Evolutionary conservation across 1,140 invertebrate genomes (phyloP), one percentile per base, ranked within the genome.

Genomic region (Hylyphantes graminicola): DNA sequence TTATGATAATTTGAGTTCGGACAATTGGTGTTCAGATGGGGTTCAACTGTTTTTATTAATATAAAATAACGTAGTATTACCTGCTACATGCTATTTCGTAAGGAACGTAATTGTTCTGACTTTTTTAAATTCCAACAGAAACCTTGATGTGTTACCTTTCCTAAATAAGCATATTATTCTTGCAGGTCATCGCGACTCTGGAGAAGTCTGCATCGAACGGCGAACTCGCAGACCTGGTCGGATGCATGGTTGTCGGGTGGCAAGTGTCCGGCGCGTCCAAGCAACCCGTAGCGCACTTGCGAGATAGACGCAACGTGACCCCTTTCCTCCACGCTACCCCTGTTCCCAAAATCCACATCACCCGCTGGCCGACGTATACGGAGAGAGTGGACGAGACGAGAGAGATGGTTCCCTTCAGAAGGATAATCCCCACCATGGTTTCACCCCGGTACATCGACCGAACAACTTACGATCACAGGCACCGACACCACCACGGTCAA

Each of bases 191-290:
- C 9, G 91, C 92, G 21, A 91, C 92, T 65, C 88, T 94, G 13
- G 91, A 93, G 55, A 90, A 91, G 17, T 91, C 92, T 84, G 91
- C 93, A 0, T 90, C 90, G 9, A 93, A 93, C 87, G 93, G 94
- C 0, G 92, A 92, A 2, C 88, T 95, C 50, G 90, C 92, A 12
- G 91, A 92, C 86, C 89, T 92, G 9, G 86, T 94, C 61, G 91
- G 92, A 51, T 89, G 93, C 82, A 92, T 93, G 8, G 92, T 94
- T 1, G 88, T 93, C 51, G 91, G 92, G 2, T 94, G 93, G 93
- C 91, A 92, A 73, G 91, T 94, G 2, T 21, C 63, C 12, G 51
- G 73, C 13, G n/a, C 61, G 11, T 59, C 19, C n/a, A 61, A 64
- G 88, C 72, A 21, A 10, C 12, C 61, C n/a, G 21, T 57, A 2